These are phyloP conservation scores for Maniola jurtina DNA, from an alignment of 1,140 invertebrate genomes.

Conservation along the genomic window DNA sequence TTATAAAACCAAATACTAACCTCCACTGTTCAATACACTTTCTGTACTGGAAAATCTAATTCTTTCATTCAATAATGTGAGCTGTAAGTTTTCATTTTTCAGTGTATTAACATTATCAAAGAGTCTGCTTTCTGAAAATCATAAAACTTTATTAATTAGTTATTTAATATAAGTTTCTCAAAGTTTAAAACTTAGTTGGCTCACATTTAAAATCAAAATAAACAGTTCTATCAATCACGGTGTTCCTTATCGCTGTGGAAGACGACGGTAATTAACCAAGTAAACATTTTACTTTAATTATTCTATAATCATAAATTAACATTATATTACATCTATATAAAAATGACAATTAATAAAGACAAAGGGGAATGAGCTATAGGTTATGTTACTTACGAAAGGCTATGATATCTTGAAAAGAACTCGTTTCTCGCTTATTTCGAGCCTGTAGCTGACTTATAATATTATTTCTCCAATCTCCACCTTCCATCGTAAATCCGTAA, in stretches of 20 bases:
- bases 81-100: slow-evolving; percentile 89
- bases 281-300: slow-evolving; percentile 12
- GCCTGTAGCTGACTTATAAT: slow-evolving; percentile 69
- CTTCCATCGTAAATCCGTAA: slow-evolving; percentile 58
- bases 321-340: slow-evolving; percentile 20
- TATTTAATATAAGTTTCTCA: neutral
- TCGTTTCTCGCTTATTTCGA: slow-evolving; percentile 72
- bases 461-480: slow-evolving; percentile 71
- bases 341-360: slow-evolving; percentile 43
- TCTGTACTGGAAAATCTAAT: slow-evolving; percentile 80
- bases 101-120: slow-evolving; percentile 90
- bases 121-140: slow-evolving; percentile 88
- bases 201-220: slow-evolving; percentile 11
- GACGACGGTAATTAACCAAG: slow-evolving; percentile 20
- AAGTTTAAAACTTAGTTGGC: neutral
- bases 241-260: slow-evolving; percentile 16
- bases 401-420: slow-evolving; percentile 73
- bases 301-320: slow-evolving; percentile 19
- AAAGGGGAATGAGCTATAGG: slow-evolving; percentile 43
- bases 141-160: slow-evolving; percentile 16
- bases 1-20: slow-evolving; percentile 37
- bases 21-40: slow-evolving; percentile 52
- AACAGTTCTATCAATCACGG: slow-evolving; percentile 23
- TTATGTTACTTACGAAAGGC: slow-evolving; percentile 73
- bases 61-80: slow-evolving; percentile 91